Base-by-base conservation (phyloP, 2,113 vertebrate species). In the Labeo rohita region DNA sequence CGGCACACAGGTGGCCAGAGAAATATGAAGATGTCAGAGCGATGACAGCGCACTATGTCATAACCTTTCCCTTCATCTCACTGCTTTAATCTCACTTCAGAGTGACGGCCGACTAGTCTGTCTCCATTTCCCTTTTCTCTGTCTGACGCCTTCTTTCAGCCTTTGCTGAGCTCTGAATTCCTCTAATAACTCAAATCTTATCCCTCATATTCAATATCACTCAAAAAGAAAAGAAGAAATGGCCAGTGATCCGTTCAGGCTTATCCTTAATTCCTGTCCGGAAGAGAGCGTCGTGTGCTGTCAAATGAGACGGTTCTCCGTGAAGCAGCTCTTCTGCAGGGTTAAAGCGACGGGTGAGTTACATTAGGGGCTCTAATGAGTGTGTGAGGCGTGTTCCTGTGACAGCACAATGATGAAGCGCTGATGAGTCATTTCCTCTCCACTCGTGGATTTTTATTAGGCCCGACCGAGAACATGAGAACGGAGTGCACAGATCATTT, bases 11-110 rank as follows among this genome's bases (percentile, higher is more conserved):
- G 89, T 87, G 87, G 87, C 52, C 21, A 82, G 70, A 90, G 28
- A 28, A 88, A 92, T 89, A 90, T 91, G 91, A 90, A 90, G 90
- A 90, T 91, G 85, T 87, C 90, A 91, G 75, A 80, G 66, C 54
- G 18, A 84, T 77, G 91, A 92, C 91, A 92, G 92, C 90, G 85
- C 91, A 92, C 90, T 90, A 80, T 90, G 77, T 84, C 21, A 36
- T 13, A 2, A 76, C 47, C 84, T 89, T 90, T 88, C 85, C 84
- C 76, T 90, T 28, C 88, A 91, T 90, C 61, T 76, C 43, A 34
- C 2, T 1, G 82, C 87, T 91, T 91, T 91, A 91, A 91, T 92
- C 93, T 92, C 87, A 88, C 87, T 77, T 34, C 43, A 1, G 73
- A 56, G 83, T 90, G 92, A 94, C 88, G 92, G 92, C 86, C 91